These are phyloP conservation scores for Pseudeuparius sepicola DNA, from an alignment of 2,888 invertebrate genomes.

Conservation along the genomic window DNA sequence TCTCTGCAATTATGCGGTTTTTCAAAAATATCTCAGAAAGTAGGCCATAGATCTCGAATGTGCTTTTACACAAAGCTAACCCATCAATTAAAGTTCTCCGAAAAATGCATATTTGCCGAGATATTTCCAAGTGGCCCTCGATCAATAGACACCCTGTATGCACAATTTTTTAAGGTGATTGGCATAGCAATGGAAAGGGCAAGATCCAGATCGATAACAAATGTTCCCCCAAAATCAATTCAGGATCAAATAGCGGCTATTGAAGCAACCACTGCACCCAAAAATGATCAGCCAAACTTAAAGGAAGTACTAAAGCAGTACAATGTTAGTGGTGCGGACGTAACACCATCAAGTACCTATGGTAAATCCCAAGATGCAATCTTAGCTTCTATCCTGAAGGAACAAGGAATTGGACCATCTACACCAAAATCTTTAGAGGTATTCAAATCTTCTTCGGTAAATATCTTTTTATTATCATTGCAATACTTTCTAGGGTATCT, in stretches of 20 bases:
- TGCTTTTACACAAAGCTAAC: too few relatives aligned
- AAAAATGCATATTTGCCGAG: too few relatives aligned
- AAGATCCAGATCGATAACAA: constrained; percentile 16
- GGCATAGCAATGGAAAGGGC: constrained; percentile 31
- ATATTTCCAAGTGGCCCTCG: too few relatives aligned
- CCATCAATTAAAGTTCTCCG: too few relatives aligned
- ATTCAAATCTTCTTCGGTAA: background rate
- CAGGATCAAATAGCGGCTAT: constrained; percentile 23
- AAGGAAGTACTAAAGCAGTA: constrained; percentile 35
- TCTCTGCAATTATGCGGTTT: background rate
- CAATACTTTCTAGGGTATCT: constrained; percentile 27
- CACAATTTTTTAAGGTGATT: constrained; percentile 32
- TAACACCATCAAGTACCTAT: constrained; percentile 34
- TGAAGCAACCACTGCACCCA: constrained; percentile 16
- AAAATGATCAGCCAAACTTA: constrained; percentile 26
- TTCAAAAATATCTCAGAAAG: constrained; percentile 1
- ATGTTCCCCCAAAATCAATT: constrained; percentile 26
- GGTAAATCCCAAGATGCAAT: constrained; percentile 59
- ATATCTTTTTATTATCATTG: constrained; percentile 1
- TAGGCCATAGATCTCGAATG: too few relatives aligned
- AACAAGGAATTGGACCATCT: constrained; percentile 63
- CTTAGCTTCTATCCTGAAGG: constrained; percentile 58
- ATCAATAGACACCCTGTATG: too few relatives aligned
- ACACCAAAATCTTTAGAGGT: constrained; percentile 40
- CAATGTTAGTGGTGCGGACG: constrained; percentile 27